A percentile compares a stretch with the other conserved stretches of the same genome.
Conservation (phyloP, 1,140 invertebrate genomes). For the Zophobas atratus region DNA sequence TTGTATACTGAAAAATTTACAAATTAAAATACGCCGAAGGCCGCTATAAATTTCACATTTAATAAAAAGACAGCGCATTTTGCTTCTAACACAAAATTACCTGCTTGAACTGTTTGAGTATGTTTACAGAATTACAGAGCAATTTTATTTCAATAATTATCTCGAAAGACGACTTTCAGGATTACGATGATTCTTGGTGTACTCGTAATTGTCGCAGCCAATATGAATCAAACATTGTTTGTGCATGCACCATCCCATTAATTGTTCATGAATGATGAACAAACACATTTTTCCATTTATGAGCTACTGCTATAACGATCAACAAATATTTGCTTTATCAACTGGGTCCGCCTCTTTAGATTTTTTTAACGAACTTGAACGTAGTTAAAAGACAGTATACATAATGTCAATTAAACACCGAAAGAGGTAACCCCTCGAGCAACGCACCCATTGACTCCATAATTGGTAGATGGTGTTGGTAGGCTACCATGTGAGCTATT, state of each 20-base stretch:
- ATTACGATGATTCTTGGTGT: too few relatives aligned
- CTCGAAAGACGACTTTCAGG: too few relatives aligned
- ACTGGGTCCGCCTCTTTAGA: not conserved
- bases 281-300: slow-evolving; percentile 10
- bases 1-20: too few relatives aligned
- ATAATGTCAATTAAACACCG: too few relatives aligned
- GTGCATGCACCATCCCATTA: not conserved
- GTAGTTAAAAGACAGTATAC: not conserved
- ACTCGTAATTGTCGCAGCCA: too few relatives aligned
- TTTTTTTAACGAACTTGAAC: not conserved
- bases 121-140: too few relatives aligned
- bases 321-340: not conserved
- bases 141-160: too few relatives aligned
- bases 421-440: not conserved
- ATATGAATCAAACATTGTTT: not conserved
- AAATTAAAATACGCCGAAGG: too few relatives aligned
- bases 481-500: not conserved
- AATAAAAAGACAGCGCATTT: too few relatives aligned
- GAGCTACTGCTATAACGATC: not conserved
- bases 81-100: too few relatives aligned
- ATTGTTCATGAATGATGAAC: slow-evolving; percentile 9
- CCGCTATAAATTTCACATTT: too few relatives aligned
- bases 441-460: not conserved
- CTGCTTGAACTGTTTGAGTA: too few relatives aligned
- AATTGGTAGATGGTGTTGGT: not conserved